Evolutionary conservation across 2,888 invertebrate species (phyloP).

Genomic region (Leptura quadrifasciata): DNA sequence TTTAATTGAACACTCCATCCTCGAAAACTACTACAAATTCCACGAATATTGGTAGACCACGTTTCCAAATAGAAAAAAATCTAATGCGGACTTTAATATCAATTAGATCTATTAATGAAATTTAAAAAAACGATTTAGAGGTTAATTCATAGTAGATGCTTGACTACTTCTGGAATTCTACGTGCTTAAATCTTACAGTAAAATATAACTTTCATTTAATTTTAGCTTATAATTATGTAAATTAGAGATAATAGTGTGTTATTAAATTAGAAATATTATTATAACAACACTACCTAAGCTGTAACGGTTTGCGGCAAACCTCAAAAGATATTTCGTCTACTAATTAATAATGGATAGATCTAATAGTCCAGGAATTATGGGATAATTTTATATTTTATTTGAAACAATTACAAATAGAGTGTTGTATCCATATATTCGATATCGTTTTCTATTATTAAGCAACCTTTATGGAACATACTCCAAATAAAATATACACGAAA

Average conservation of each 20-base stretch:
- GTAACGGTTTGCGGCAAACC: conserved; percentile 8
- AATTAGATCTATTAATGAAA: neutral
- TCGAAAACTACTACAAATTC: too few relatives aligned
- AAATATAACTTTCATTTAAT: conserved; percentile 3
- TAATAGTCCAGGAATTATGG: conserved; percentile 6
- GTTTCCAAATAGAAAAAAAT: too few relatives aligned
- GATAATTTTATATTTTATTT: neutral
- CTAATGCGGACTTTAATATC: too few relatives aligned
- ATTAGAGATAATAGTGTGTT: conserved; percentile 13
- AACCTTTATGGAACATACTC: too few relatives aligned
- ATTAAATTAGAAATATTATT: conserved; percentile 22
- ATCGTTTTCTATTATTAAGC: too few relatives aligned
- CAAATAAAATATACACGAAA: too few relatives aligned
- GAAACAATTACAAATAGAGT: too few relatives aligned
- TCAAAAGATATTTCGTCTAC: conserved; percentile 19
- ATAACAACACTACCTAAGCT: conserved; percentile 13
- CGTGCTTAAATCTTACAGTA: neutral
- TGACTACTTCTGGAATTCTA: conserved; percentile 1
- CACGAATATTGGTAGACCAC: too few relatives aligned
- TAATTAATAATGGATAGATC: conserved; percentile 15
- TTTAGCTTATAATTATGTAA: conserved; percentile 25
- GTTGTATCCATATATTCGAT: too few relatives aligned
- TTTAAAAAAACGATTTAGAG: neutral
- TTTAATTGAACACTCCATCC: too few relatives aligned
- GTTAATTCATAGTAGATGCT: neutral